Conservation (phyloP, 2,888 invertebrate species). For the Camponotus fellah region DNA sequence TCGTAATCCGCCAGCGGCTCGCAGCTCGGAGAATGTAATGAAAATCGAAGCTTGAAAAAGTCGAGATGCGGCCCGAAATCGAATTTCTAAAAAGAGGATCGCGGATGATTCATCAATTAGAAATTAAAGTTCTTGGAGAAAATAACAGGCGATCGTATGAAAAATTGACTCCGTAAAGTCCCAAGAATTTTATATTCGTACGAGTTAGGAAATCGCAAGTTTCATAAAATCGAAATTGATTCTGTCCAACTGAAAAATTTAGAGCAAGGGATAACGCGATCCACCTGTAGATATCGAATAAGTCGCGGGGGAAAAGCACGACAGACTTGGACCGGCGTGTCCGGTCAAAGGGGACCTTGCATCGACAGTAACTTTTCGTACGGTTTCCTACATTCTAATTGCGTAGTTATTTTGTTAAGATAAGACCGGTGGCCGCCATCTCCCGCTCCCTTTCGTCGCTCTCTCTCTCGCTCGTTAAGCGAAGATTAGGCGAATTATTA, state of each 20-base stretch:
- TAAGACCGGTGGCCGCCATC: conserved; percentile 70
- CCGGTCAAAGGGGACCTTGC: not conserved
- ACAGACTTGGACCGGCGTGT: not conserved
- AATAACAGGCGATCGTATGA: not conserved
- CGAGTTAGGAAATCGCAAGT: not conserved
- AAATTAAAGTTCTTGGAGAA: not conserved
- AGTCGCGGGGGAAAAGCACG: not conserved
- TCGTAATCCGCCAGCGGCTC: conserved; percentile 36
- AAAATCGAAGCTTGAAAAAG: conserved; percentile 5
- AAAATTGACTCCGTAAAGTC: not conserved
- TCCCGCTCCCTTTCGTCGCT: not conserved
- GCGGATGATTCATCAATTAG: not conserved
- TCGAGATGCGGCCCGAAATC: not conserved
- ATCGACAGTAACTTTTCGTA: not conserved
- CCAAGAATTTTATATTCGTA: not conserved
- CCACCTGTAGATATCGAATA: not conserved
- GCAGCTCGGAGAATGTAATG: conserved; percentile 18
- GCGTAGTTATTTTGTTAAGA: conserved; percentile 82
- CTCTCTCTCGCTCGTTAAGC: conserved; percentile 61
- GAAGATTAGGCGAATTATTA: conserved; percentile 82
- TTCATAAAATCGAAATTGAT: not conserved
- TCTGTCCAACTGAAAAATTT: not conserved
- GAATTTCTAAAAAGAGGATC: too few species aligned
- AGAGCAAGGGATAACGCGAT: not conserved
- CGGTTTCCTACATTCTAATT: conserved; percentile 72